Percentiles rank a stretch among this genome's conserved stretches.
Evolutionary conservation across 2,888 invertebrate species (phyloP).

Genomic region (Machimus atricapillus): DNA sequence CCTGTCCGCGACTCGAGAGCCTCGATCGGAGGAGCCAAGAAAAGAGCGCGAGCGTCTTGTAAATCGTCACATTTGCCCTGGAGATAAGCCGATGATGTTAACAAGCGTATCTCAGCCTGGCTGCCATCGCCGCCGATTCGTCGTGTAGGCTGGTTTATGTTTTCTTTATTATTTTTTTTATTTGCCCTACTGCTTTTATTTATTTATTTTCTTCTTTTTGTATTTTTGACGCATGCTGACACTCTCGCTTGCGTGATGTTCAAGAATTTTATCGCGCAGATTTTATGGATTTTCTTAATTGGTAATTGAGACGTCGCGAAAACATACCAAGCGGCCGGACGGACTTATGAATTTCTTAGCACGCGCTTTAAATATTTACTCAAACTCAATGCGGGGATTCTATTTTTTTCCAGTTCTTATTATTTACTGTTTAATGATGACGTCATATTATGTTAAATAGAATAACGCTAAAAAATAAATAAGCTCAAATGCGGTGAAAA

Average conservation of each 20-base stretch:
- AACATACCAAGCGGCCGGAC: background rate
- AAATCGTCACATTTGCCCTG: background rate
- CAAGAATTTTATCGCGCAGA: background rate
- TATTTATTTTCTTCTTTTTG: background rate
- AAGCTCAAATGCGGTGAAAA: no score
- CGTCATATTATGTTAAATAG: background rate
- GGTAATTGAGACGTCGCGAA: background rate
- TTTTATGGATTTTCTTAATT: background rate
- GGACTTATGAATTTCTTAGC: background rate
- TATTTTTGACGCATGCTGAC: background rate
- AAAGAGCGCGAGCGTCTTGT: background rate
- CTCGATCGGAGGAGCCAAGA: background rate
- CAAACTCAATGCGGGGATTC: background rate
- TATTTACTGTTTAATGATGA: background rate
- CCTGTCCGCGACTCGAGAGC: background rate
- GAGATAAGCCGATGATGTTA: background rate
- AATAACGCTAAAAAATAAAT: background rate
- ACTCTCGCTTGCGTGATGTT: background rate
- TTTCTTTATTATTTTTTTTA: no score
- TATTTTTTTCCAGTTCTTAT: background rate
- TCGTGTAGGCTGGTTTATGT: background rate
- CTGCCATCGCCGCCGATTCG: background rate
- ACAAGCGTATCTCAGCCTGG: slow-evolving; percentile 7
- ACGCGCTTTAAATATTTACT: background rate
- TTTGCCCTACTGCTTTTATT: background rate